Base-by-base conservation (phyloP, 2,797 vertebrate genomes). In the Lutjanus campechanus region DNA sequence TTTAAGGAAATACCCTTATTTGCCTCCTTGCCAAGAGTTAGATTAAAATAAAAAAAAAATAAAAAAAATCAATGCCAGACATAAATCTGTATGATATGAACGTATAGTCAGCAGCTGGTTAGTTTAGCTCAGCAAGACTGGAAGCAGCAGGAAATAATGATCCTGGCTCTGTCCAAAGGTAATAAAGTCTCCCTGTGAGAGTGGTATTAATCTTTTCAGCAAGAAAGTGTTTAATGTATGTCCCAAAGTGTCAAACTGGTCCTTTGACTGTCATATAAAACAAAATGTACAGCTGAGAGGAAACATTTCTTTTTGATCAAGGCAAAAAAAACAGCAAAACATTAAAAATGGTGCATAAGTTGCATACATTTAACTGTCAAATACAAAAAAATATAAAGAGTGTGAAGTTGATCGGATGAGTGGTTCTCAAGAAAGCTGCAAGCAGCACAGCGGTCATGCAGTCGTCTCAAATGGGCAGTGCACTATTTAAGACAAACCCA, bases 61-160 rank as follows among this genome's bases (percentile, higher is more conserved):
- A n/a, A 25, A 25, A 16, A 22, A 56, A 5, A 51, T 58, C 51
- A 63, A 62, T 29, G 60, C 7, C 22, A 40, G 41, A 40, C 51
- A 15, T 0, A 40, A 40, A 59, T 53, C 61, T 62, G 47, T 40
- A 60, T 25, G 40, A 61, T 20, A 25, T 44, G 47, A n/a, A 43
- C 29, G 20, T 65, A 20, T 1, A 61, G 22, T 11, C 25, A 56
- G 50, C 49, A 61, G 22, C 22, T 69, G 13, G 56, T 46, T 29
- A 44, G 16, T 10, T 54, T 25, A 63, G 58, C 51, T 65, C 20
- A 43, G 29, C 10, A 43, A 66, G 19, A 73, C 69, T 55, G 53
- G 17, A 19, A 13, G 19, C 40, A 47, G 11, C 3, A 36, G 5
- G 29, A 36, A 36, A 36, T 5, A 36, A 36, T 5, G 29, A 13